Base-by-base conservation (phyloP, 92 coral and sea anemone genomes). In the Palythoa heliodiscus region DNA sequence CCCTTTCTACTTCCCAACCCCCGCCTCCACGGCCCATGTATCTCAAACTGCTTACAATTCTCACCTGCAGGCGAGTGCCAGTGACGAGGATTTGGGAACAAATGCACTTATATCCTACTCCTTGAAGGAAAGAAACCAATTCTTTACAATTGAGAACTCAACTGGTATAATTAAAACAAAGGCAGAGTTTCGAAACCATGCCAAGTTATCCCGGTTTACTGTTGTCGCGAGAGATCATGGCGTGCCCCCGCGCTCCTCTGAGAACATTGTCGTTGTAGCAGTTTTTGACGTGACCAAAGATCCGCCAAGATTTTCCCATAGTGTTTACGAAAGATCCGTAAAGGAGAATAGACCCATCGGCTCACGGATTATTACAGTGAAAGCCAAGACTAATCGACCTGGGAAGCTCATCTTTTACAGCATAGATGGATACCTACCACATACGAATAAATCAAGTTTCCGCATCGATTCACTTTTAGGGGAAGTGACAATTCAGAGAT, bases 221-320 rank as follows among this genome's bases (percentile, higher is more conserved):
- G 93, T 94, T 53, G 25, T 92, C 77, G 99, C 99, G 52, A 87
- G 78, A 20, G 99, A 97, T 82, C 88, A 93, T 86, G 99, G 99
- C 3, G 79, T 50, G 4, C 92, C 92, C 7, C 82, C 79, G 3
- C 70, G 43, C 52, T 77, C 83, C 14, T 86, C 98, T 3, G 76
- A 86, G 77, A 92, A 88, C 11, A 83, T 11, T 50, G 99, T 97
- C 25, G 70, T 67, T 10, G 88, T 97, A 19, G 78, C 77, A 13
- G 98, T 94, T 4, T 87, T 91, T 57, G 95, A 86, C 52, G 91
- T 74, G 3, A 90, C 89, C 13, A 93, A 92, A 82, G 84, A 93
- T 40, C 99, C 97, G 63, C 98, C 98, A 3, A 86, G 78, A 70
- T 97, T 97, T 82, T 75, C 82, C 6, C 76, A 88, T 76, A 79